phyloP scores from a whole-genome alignment of 2,888 invertebrate species.

The Alloscopus bannaensis region DNA sequence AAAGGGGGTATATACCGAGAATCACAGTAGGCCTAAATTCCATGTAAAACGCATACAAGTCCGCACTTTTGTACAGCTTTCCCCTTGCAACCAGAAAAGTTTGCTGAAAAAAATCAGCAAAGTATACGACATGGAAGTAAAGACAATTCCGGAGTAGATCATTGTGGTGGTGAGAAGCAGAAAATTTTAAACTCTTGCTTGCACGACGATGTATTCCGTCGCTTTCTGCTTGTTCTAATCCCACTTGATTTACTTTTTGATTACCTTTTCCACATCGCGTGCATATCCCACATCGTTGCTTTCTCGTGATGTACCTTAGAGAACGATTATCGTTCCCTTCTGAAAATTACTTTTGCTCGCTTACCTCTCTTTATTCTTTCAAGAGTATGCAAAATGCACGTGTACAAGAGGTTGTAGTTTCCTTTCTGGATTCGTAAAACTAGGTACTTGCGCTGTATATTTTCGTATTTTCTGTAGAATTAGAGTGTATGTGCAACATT shows the following conservation, averaged over 20 bases:
- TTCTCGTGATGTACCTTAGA: conserved; percentile 35
- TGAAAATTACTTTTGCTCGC: conserved; percentile 25
- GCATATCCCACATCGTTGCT: conserved; percentile 1
- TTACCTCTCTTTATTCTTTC: conserved; percentile 1
- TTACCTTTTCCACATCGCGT: conserved; percentile 32
- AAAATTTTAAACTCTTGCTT: background rate
- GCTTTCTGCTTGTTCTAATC: conserved; percentile 16
- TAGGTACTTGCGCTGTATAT: no score
- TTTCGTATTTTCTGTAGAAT: no score
- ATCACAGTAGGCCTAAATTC: no score
- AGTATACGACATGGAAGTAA: background rate
- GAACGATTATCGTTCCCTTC: conserved; percentile 35
- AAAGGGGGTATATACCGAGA: no score
- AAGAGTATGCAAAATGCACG: no score
- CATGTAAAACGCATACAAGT: no score
- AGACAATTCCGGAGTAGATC: background rate
- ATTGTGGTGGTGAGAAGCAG: background rate
- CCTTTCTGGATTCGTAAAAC: no score
- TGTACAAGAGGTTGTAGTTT: no score
- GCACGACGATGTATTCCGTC: background rate
- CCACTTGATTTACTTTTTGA: conserved; percentile 30
- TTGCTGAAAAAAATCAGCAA: no score
- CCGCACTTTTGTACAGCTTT: no score
- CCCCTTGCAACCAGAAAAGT: no score
- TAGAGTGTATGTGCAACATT: no score